phyloP scores from a whole-genome alignment of 2,888 invertebrate genomes.

The Drosophila gaucha region DNA sequence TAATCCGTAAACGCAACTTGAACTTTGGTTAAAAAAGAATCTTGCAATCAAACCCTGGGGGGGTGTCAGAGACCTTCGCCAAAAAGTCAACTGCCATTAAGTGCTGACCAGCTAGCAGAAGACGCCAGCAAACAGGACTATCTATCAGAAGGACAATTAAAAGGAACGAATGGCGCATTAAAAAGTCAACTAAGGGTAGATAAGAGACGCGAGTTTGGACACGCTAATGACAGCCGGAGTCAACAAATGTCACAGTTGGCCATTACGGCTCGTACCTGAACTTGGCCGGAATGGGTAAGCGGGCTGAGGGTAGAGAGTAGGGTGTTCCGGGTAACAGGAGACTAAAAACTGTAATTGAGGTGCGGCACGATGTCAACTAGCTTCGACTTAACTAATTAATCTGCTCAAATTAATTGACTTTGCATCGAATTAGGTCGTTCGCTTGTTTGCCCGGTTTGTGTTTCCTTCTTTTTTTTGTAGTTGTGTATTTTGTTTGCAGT shows the following conservation, averaged over 20 bases:
- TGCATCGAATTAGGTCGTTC: constrained; percentile 72
- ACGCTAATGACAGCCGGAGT: constrained; percentile 70
- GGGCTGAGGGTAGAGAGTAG: not conserved
- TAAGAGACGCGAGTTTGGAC: constrained; percentile 38
- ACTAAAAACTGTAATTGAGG: constrained; percentile 56
- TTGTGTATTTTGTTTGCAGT: constrained; percentile 13
- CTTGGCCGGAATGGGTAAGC: constrained; percentile 41
- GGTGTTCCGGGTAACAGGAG: constrained; percentile 48
- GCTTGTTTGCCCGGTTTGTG: constrained; percentile 53
- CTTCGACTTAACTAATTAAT: constrained; percentile 72
- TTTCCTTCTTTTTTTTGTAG: constrained; percentile 1
- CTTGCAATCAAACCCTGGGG: constrained; percentile 26
- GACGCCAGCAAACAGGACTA: constrained; percentile 30
- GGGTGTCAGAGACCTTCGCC: constrained; percentile 25
- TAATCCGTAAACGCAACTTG: constrained; percentile 44
- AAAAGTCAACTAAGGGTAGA: constrained; percentile 55
- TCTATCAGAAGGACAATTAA: constrained; percentile 70
- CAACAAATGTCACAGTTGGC: constrained; percentile 45
- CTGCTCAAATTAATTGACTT: constrained; percentile 76
- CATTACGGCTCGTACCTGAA: constrained; percentile 62
- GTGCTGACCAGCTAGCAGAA: constrained; percentile 3
- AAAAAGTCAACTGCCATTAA: constrained; percentile 59
- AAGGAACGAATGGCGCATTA: constrained; percentile 64
- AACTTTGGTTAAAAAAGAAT: constrained; percentile 27
- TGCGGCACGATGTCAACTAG: constrained; percentile 69